Evolutionary conservation across 2,113 vertebrate genomes (phyloP), one percentile per base, ranked within the genome.

Genomic region (Okapia johnstoni): DNA sequence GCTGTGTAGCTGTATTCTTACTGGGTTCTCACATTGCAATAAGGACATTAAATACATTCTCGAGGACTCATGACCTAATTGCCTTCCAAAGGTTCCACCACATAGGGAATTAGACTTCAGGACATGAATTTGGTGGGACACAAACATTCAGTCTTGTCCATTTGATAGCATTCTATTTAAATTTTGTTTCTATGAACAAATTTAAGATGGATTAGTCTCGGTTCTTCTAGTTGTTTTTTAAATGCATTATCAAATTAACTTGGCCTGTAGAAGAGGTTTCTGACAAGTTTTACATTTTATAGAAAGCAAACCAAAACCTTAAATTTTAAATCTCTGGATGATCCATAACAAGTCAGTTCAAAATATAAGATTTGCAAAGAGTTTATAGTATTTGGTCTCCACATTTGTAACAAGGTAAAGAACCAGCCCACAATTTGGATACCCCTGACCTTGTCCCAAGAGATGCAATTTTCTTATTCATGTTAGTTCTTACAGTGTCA

Each of bases 401-500:
- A 80, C 81, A 30, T 36, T 73, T 92, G 84, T 40, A 80, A 88
- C 91, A 30, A 48, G n/a, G 16, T 25, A 55, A 61, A 17, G 58
- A 93, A 13, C n/a, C 5, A 33, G 14, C 28, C 48, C 8, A 43
- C 36, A 36, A 70, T 19, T 94, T 26, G 76, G 25, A 80, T 1
- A 40, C 79, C 52, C 15, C 87, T 96, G 52, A 89, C 46, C 36
- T 84, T 60, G 6, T 91, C 76, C 54, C 58, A 30, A 11, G 14
- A 88, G 88, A 96, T 36, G 43, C 81, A 57, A 30, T 97, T 94
- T 77, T 97, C 36, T 40, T 60, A 55, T 25, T 73, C 97, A 97
- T 97, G 93, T 33, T 97, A n/a, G 8, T 84, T 61, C 84, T 96
- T 89, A 96, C 83, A 94, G 73, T 93, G 90, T 97, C 80, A 95